Evolutionary conservation across 2,888 invertebrate genomes (phyloP).

Genomic region (Hipparchia semele): DNA sequence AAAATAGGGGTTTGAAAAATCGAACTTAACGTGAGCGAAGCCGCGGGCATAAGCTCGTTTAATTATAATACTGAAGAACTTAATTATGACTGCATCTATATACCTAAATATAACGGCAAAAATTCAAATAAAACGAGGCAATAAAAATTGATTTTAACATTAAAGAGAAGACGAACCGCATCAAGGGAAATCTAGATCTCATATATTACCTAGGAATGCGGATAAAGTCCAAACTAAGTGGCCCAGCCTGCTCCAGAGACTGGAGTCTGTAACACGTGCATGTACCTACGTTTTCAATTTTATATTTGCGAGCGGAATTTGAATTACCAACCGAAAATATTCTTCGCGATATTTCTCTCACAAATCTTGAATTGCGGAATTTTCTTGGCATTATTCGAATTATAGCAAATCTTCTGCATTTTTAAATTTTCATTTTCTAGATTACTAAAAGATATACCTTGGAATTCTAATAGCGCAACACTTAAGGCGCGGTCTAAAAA

Average conservation of each 20-base stretch:
- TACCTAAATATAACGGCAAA: no score
- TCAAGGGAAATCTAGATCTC: constrained; percentile 9
- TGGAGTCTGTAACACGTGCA: neutral
- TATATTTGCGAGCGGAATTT: neutral
- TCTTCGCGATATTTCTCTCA: neutral
- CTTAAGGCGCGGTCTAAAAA: no score
- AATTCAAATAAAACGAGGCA: neutral
- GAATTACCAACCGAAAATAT: constrained; percentile 3
- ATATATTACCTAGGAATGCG: constrained; percentile 18
- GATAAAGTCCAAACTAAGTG: neutral
- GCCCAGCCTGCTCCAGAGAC: neutral
- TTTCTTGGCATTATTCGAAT: neutral
- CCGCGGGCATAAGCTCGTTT: no score
- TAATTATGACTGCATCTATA: no score
- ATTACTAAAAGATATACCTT: neutral
- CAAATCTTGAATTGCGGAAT: constrained; percentile 1
- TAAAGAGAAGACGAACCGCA: constrained; percentile 1
- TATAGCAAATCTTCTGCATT: neutral
- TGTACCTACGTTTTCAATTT: neutral
- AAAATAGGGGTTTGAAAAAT: no score
- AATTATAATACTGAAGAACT: no score
- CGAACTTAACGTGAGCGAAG: no score
- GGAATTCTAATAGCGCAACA: neutral
- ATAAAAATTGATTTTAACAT: constrained; percentile 10
- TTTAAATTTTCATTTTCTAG: neutral